Percentiles rank a stretch among this genome's conserved stretches.
These are phyloP conservation scores for Oryzias dopingdopingensis DNA, from an alignment of 2,797 vertebrate genomes.

Conservation along the genomic window DNA sequence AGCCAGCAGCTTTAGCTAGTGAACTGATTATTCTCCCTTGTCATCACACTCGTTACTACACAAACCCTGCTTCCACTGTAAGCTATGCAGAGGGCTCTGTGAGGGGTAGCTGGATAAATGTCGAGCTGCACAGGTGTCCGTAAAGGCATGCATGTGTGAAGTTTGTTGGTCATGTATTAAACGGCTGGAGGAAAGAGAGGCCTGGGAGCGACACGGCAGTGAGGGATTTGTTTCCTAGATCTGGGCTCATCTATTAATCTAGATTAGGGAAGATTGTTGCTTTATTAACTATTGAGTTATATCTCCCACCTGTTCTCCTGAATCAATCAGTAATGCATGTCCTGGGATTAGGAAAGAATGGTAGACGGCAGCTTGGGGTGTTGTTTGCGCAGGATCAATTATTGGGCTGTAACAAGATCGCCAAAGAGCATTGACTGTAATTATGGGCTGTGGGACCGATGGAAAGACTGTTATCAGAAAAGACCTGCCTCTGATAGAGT, in stretches of 20 bases:
- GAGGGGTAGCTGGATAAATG: constrained; percentile 25
- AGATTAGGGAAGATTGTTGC: constrained; percentile 79
- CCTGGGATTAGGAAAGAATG: constrained; percentile 75
- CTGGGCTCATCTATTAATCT: constrained; percentile 77
- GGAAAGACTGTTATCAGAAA: constrained; percentile 58
- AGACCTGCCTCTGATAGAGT: constrained; percentile 13
- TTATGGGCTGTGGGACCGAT: constrained; percentile 62
- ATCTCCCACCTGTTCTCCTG: constrained; percentile 75
- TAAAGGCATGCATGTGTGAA: constrained; percentile 1
- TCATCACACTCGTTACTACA: constrained; percentile 20
- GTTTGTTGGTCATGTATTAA: constrained; percentile 41
- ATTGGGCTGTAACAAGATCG: constrained; percentile 76
- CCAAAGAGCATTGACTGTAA: constrained; percentile 70
- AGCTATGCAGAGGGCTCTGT: constrained; percentile 12
- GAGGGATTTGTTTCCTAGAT: constrained; percentile 70
- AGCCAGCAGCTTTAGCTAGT: constrained; percentile 33
- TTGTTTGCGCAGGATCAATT: constrained; percentile 76
- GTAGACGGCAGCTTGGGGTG: constrained; percentile 59
- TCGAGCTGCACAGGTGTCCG: constrained; percentile 10
- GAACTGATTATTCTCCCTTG: constrained; percentile 36
- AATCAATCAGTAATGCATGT: constrained; percentile 81
- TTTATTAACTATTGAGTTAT: constrained; percentile 81
- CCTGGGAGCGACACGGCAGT: constrained; percentile 35
- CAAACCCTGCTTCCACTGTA: constrained; percentile 14
- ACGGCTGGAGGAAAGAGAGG: constrained; percentile 36